Evolutionary conservation across 2,888 invertebrate species (phyloP).

Genomic region (Eremobia ochroleuca): DNA sequence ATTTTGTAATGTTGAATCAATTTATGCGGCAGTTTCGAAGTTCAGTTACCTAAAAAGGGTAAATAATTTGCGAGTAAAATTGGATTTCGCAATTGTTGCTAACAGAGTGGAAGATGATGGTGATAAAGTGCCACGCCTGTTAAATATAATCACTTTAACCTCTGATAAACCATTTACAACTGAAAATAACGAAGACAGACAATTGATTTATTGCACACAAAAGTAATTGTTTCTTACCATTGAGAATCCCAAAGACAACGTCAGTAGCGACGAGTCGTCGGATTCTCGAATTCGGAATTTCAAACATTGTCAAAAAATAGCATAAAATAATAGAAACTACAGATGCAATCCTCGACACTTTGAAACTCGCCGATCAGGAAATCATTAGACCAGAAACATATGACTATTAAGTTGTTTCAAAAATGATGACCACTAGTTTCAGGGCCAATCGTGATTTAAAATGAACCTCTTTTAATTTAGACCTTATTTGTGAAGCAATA

Average conservation of each 20-base stretch:
- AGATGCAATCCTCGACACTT: conserved; percentile 20
- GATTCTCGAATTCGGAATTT: background rate
- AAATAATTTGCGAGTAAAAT: conserved; percentile 43
- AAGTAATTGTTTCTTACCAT: conserved; percentile 4
- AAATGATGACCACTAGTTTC: conserved; percentile 29
- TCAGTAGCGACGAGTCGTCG: background rate
- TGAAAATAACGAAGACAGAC: background rate
- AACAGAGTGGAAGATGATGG: conserved; percentile 15
- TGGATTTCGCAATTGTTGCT: conserved; percentile 20
- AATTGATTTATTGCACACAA: conserved; percentile 9
- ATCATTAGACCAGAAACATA: conserved; percentile 23
- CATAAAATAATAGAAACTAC: conserved; percentile 6
- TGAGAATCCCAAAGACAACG: background rate
- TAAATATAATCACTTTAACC: conserved; percentile 33
- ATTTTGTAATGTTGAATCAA: conserved; percentile 56
- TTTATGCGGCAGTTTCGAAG: conserved; percentile 37
- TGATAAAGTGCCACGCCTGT: conserved; percentile 6
- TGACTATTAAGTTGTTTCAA: conserved; percentile 19
- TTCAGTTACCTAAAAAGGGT: conserved; percentile 41
- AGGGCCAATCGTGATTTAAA: background rate
- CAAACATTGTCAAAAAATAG: too few species aligned
- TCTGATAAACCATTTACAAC: conserved; percentile 18
- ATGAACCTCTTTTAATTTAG: conserved; percentile 47
- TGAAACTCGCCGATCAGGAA: conserved; percentile 35
- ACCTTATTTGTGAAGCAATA: conserved; percentile 51